Base-by-base conservation (phyloP, 2,888 invertebrate species). In the Acronicta leporina region DNA sequence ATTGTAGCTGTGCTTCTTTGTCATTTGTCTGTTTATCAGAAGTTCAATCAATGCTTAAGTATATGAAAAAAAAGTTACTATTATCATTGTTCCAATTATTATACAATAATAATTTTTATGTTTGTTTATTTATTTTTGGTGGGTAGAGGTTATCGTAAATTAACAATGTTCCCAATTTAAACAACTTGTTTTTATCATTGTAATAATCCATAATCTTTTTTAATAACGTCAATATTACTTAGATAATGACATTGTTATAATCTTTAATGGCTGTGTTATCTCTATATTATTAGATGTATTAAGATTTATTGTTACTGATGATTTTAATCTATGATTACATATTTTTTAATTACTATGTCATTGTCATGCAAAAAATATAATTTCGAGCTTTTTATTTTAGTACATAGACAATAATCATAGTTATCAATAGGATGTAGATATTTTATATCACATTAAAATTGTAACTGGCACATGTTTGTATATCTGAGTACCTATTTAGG, bases 201-300 rank as follows among this genome's bases (percentile, higher is more conserved):
- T 35, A 33, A 0, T 54, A 51, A 27, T 42, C 13, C 13, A 30
- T 27, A 25, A 54, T 42, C 42, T 9, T n/a, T n/a, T n/a, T 27
- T 43, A 54, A 27, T 48, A 20, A 40, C 53, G 56, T 57, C 42
- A 59, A 40, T 62, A 72, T 51, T n/a, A n/a, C n/a, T n/a, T 59
- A 53, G 42, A 51, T 51, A 52, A 50, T 0, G 25, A 30, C 47
- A 68, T 55, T 58, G 45, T 33, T 40, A 15, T 25, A 33, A 15
- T 40, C 51, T 44, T 51, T 62, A 60, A 54, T 53, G 13, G 10
- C 20, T 46, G 11, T 13, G 14, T 4, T 33, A 38, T 52, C 57
- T 47, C n/a, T n/a, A 20, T n/a, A 20, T 27, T 1, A 35, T 53
- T 58, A 0, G 11, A 44, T 63, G 13, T 38, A n/a, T 38, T 6